A percentile compares a stretch with the other conserved stretches of the same genome.
Evolutionary conservation across 2,888 invertebrate genomes (phyloP).

Genomic region (Mimumesa dahlbomi): DNA sequence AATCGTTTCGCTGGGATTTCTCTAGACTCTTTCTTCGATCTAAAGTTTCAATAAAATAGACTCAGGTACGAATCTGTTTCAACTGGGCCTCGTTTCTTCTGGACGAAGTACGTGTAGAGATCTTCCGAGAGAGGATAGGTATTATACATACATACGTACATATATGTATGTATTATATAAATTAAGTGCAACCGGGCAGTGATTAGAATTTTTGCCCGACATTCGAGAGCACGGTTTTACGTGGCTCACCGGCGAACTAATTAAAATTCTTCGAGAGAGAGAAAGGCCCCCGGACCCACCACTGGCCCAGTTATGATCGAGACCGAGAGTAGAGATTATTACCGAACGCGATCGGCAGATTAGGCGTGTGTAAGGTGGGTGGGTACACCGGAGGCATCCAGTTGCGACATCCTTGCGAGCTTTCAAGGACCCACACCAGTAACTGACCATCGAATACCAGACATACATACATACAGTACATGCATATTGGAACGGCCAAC

Average conservation of each 20-base stretch:
- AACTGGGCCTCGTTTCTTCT: too few relatives aligned
- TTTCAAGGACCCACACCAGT: conserved; percentile 51
- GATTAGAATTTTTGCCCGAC: not conserved
- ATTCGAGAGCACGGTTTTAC: not conserved
- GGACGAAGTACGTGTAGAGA: too few relatives aligned
- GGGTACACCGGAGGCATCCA: conserved; percentile 36
- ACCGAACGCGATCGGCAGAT: conserved; percentile 51
- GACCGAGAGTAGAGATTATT: conserved; percentile 54
- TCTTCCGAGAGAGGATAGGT: too few relatives aligned
- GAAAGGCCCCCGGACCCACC: conserved; percentile 21
- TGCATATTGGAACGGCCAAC: too few relatives aligned
- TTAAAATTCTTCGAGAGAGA: conserved; percentile 36
- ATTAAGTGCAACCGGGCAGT: not conserved
- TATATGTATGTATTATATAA: too few relatives aligned
- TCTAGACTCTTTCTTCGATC: too few relatives aligned
- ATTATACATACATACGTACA: too few relatives aligned
- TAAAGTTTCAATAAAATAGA: too few relatives aligned
- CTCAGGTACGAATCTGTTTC: too few relatives aligned
- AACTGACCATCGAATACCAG: conserved; percentile 28
- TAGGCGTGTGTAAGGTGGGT: conserved; percentile 48
- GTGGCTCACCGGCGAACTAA: conserved; percentile 16
- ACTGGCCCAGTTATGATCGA: conserved; percentile 49
- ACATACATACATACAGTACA: too few relatives aligned
- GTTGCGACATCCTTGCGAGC: conserved; percentile 40
- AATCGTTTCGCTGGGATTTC: too few relatives aligned